phyloP scores from a whole-genome alignment of 2,888 invertebrate genomes.

The Lymantria dispar region DNA sequence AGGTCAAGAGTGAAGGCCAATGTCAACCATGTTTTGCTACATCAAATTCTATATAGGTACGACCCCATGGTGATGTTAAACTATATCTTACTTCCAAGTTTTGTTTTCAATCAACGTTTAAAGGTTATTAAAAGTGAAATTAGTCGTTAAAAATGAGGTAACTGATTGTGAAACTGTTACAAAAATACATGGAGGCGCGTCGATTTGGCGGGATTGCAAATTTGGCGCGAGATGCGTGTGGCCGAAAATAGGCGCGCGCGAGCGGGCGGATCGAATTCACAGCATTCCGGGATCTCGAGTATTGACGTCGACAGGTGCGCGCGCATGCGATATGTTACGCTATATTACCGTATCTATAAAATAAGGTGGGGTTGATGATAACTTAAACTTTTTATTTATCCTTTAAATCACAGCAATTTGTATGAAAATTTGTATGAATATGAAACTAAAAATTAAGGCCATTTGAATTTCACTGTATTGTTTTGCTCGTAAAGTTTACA shows the following conservation, averaged over 20 bases:
- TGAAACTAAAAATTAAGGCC: too few species aligned
- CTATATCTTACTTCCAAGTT: slow-evolving; percentile 2
- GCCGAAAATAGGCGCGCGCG: slow-evolving; percentile 69
- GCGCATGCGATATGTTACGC: not conserved
- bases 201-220: slow-evolving; percentile 79
- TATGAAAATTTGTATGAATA: too few species aligned
- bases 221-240: slow-evolving; percentile 74
- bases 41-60: slow-evolving; percentile 18
- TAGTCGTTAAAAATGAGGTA: slow-evolving; percentile 42
- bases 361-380: too few species aligned
- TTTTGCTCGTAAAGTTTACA: too few species aligned
- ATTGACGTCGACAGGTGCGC: slow-evolving; percentile 50
- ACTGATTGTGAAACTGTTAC: slow-evolving; percentile 73
- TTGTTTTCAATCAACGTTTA: slow-evolving; percentile 1
- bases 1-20: slow-evolving; percentile 70
- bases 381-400: too few species aligned
- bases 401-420: too few species aligned
- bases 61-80: slow-evolving; percentile 11
- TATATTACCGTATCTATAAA: not conserved
- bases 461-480: too few species aligned
- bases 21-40: slow-evolving; percentile 63
- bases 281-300: slow-evolving; percentile 61
- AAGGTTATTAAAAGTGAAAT: slow-evolving; percentile 38
- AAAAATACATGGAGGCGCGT: slow-evolving; percentile 74
- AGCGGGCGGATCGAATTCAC: slow-evolving; percentile 75